Percentiles rank a stretch among this genome's conserved stretches.
Conservation (phyloP, 2,113 vertebrate species). For the Polyodon spathula region DNA sequence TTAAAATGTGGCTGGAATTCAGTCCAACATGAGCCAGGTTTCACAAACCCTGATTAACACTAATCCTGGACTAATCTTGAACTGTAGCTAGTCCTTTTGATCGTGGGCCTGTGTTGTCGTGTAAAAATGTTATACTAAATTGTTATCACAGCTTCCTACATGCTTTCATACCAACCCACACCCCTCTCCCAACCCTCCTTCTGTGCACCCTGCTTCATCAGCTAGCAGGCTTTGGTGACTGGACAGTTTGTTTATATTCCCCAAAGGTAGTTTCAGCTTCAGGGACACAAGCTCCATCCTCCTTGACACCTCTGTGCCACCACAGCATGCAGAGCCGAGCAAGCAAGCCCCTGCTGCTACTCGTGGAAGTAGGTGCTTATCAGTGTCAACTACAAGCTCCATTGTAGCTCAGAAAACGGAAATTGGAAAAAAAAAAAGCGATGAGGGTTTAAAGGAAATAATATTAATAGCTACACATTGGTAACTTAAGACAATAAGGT, state of each 20-base stretch:
- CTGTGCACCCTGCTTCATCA: not conserved
- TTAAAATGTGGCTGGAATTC: too few relatives aligned
- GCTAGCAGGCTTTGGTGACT: not conserved
- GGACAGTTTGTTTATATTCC: conserved; percentile 2
- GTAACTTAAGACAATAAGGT: not conserved
- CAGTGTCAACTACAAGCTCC: not conserved
- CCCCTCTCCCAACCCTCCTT: not conserved
- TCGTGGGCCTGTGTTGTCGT: too few relatives aligned
- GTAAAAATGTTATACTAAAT: too few relatives aligned
- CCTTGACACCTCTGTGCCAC: not conserved
- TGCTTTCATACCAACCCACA: not conserved
- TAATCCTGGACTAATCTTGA: too few relatives aligned
- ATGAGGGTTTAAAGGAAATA: not conserved
- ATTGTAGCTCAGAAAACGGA: conserved; percentile 3
- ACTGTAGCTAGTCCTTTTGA: too few relatives aligned
- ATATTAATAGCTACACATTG: not conserved
- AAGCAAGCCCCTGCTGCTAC: conserved; percentile 2
- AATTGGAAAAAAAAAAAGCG: too few relatives aligned
- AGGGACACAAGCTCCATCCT: conserved; percentile 2
- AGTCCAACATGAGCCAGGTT: too few relatives aligned
- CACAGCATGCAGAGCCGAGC: not conserved
- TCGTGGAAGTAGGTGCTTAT: not conserved
- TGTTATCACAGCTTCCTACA: not conserved
- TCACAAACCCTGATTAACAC: too few relatives aligned
- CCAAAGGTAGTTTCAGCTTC: conserved; percentile 4